phyloP scores from a whole-genome alignment of 1,140 invertebrate species.

The Leptopilina clavipes region DNA sequence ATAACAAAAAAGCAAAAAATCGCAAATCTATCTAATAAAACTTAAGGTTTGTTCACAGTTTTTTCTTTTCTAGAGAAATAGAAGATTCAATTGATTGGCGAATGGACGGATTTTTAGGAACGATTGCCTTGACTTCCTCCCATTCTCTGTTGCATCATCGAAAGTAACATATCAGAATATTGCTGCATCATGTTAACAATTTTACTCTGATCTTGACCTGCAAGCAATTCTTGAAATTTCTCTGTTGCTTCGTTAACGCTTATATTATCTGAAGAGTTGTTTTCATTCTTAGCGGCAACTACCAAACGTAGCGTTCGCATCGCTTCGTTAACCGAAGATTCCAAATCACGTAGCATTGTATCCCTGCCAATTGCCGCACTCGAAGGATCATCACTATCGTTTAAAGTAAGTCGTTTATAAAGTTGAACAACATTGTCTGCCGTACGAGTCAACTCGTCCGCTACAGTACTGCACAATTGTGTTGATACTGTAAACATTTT shows the following conservation, averaged over 20 bases:
- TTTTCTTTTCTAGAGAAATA: not conserved
- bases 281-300: conserved; percentile 58
- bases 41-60: too few species aligned
- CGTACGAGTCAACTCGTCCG: conserved; percentile 79
- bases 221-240: conserved; percentile 66
- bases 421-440: conserved; percentile 81
- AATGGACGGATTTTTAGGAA: conserved; percentile 63
- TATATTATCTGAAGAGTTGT: conserved; percentile 58
- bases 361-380: conserved; percentile 64
- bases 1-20: not conserved
- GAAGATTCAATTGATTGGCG: conserved; percentile 37
- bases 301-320: conserved; percentile 70
- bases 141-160: conserved; percentile 80
- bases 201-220: conserved; percentile 73
- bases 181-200: conserved; percentile 80
- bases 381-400: conserved; percentile 62
- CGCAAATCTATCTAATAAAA: not conserved
- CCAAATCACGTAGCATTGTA: conserved; percentile 69
- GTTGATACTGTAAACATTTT: conserved; percentile 76
- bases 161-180: conserved; percentile 79
- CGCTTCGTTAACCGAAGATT: conserved; percentile 70
- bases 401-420: conserved; percentile 77
- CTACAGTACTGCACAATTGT: conserved; percentile 79
- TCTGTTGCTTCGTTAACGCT: conserved; percentile 64
- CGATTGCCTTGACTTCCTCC: conserved; percentile 67